Base-by-base conservation (phyloP, 2,113 vertebrate species). In the Notarius lentiginosus region DNA sequence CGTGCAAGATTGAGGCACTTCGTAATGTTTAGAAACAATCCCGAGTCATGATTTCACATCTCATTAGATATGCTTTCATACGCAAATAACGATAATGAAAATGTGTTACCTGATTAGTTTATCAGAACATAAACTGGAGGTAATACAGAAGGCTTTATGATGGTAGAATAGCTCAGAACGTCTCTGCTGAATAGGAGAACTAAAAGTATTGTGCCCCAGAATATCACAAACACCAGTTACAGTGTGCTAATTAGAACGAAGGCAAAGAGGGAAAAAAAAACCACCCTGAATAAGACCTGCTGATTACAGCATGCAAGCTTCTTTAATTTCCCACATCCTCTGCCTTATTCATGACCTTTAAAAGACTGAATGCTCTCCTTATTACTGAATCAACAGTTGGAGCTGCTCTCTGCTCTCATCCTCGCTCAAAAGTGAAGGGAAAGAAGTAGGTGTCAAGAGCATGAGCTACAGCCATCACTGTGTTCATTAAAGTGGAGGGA, bases 251-350 rank as follows among this genome's bases (percentile, higher is more conserved):
- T 83, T 86, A 73, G 27, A 15, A 30, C 76, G 61, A 86, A n/a
- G 76, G 24, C 81, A 82, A 86, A 47, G 51, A 22, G 75, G 1
- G 2, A 27, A 6, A 20, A 41, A 84, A 70, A 85, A 84, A 47
- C 18, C 55, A 83, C 56, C 49, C 2, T 80, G 65, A 81, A 87
- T 80, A 82, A 89, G 83, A 75, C 83, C 79, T 60, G 84, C 84
- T 88, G 73, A 89, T 89, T 86, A 86, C 61, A 77, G 60, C 79
- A 85, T 85, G 47, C 75, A 73, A 49, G 84, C 73, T 47, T 55
- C 88, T 91, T 89, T 91, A 89, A 89, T 85, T 89, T 90, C 88
- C 89, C 81, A 83, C 79, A 89, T 88, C 83, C 55, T 75, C 70
- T 85, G 72, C 68, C 47, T 70, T 84, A 79, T 83, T 84, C 84